These are phyloP conservation scores for Sweltsa coloradensis DNA, from an alignment of 1,140 invertebrate species.

Conservation along the genomic window DNA sequence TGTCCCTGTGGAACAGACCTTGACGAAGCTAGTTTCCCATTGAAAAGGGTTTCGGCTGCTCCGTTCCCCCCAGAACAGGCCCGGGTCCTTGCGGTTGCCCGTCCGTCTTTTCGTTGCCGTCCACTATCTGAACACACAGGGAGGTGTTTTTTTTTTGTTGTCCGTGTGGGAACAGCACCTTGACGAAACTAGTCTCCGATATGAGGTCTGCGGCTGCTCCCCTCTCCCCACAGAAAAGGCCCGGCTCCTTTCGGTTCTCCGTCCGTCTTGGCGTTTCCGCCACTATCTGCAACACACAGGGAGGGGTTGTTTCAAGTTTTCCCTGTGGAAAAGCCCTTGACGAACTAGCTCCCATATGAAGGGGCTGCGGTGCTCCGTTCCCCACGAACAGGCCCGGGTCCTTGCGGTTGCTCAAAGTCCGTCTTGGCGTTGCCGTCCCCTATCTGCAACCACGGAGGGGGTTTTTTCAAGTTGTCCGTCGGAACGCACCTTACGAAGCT, in stretches of 20 bases:
- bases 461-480: slow-evolving; percentile 85
- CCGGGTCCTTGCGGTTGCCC: slow-evolving; percentile 74
- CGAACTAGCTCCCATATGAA: slow-evolving; percentile 86
- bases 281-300: too few species aligned
- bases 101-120: slow-evolving; percentile 70
- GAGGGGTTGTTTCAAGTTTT: too few species aligned
- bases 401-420: slow-evolving; percentile 71
- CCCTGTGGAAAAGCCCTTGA: slow-evolving; percentile 82
- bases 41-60: slow-evolving; percentile 90
- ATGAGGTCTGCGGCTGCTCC: too few species aligned
- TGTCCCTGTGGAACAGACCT: slow-evolving; percentile 83
- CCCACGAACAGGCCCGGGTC: slow-evolving; percentile 79
- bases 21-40: slow-evolving; percentile 85
- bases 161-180: too few species aligned
- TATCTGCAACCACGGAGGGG: too few species aligned
- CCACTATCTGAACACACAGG: too few species aligned
- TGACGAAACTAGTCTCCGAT: too few species aligned
- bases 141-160: too few species aligned
- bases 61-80: slow-evolving; percentile 84
- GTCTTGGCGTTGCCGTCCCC: too few species aligned
- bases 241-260: too few species aligned
- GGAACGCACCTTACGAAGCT: slow-evolving; percentile 82
- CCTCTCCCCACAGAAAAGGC: too few species aligned
- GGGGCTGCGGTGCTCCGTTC: slow-evolving; percentile 87
- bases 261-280: too few species aligned